phyloP scores from a whole-genome alignment of 2,888 invertebrate species.

The Pardosa pseudoannulata region DNA sequence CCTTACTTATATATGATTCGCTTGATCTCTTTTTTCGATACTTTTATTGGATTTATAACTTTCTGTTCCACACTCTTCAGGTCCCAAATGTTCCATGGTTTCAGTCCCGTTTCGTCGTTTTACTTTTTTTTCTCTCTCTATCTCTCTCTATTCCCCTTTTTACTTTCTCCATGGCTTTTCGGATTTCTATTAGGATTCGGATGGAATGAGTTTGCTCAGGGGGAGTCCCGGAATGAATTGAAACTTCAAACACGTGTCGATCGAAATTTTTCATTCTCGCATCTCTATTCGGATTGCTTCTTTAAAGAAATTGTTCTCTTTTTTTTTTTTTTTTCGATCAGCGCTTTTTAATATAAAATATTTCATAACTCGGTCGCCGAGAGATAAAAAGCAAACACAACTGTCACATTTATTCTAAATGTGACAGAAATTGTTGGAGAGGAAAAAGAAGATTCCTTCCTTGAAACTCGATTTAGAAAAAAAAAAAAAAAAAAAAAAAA shows the following conservation, averaged over 20 bases:
- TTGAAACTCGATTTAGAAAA: too few species aligned
- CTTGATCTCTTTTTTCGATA: constrained; percentile 31
- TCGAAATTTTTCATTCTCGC: constrained; percentile 2
- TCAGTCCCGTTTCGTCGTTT: too few species aligned
- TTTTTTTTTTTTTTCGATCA: constrained; percentile 33
- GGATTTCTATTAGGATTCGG: constrained; percentile 62
- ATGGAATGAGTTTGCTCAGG: constrained; percentile 54
- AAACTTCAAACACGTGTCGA: constrained; percentile 49
- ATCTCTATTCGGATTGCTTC: too few species aligned
- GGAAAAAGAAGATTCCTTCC: not conserved
- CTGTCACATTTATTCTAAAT: not conserved
- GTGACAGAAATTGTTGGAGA: not conserved
- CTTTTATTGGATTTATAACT: constrained; percentile 28
- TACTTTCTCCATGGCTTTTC: not conserved
- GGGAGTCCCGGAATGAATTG: constrained; percentile 55
- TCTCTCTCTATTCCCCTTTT: not conserved
- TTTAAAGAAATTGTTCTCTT: too few species aligned
- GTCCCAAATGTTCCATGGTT: too few species aligned
- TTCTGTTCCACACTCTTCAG: not conserved
- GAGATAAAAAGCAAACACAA: not conserved
- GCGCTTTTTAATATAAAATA: constrained; percentile 20
- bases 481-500: too few species aligned
- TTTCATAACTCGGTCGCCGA: not conserved
- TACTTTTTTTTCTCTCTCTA: not conserved
- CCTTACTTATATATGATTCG: not conserved